Conservation (phyloP, 2,888 invertebrate genomes). For the Arctia plantaginis region DNA sequence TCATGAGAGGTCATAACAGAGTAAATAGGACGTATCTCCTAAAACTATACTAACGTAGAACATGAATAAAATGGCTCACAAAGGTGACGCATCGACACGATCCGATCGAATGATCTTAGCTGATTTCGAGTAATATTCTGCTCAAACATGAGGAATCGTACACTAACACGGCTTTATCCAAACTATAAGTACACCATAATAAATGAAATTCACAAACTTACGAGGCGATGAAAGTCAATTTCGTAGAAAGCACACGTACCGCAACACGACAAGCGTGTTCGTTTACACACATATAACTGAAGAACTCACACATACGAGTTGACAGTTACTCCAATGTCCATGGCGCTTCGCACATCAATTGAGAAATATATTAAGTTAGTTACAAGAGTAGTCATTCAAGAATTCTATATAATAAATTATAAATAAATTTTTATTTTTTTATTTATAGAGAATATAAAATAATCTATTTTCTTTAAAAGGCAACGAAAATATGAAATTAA, state of each 20-base stretch:
- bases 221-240: slow-evolving; percentile 85
- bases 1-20: slow-evolving; percentile 32
- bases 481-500: background rate
- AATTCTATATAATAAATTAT: background rate
- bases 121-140: slow-evolving; percentile 56
- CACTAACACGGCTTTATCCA: slow-evolving; percentile 51
- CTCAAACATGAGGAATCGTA: slow-evolving; percentile 32
- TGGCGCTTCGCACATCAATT: slow-evolving; percentile 2
- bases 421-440: background rate
- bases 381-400: background rate
- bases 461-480: background rate
- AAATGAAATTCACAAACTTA: slow-evolving; percentile 82
- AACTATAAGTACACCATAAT: slow-evolving; percentile 72
- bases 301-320: slow-evolving; percentile 56
- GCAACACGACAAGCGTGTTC: slow-evolving; percentile 83
- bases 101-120: slow-evolving; percentile 80
- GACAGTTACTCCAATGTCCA: slow-evolving; percentile 38
- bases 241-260: slow-evolving; percentile 82
- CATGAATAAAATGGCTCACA: slow-evolving; percentile 83
- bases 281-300: slow-evolving; percentile 78
- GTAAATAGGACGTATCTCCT: slow-evolving; percentile 30
- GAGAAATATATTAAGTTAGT: background rate
- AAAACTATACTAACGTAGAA: slow-evolving; percentile 63
- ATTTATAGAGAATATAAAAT: background rate
- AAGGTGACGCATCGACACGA: slow-evolving; percentile 86